Conservation (phyloP, 2,888 invertebrate genomes). For the Sinotaia quadrata region DNA sequence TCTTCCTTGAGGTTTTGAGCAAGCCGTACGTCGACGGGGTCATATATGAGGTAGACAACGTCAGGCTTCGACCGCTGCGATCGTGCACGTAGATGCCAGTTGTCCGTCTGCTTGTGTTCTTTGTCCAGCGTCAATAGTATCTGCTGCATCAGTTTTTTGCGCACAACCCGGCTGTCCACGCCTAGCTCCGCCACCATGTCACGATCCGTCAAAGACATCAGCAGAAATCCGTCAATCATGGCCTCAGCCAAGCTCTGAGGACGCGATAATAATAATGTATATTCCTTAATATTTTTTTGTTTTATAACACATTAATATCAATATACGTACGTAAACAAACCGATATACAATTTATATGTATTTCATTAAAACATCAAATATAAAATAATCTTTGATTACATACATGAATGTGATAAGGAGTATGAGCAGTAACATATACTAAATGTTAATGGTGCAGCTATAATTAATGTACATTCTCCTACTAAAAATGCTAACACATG, state of each 20-base stretch:
- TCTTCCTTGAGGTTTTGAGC: conserved; percentile 68
- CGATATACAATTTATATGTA: too few relatives aligned
- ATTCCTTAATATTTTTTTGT: too few relatives aligned
- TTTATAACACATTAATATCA: too few relatives aligned
- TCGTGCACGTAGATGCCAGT: conserved; percentile 69
- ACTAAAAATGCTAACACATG: too few relatives aligned
- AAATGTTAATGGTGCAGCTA: too few relatives aligned
- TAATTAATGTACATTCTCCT: too few relatives aligned
- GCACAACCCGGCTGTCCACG: conserved; percentile 67
- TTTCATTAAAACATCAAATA: too few relatives aligned
- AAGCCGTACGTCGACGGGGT: conserved; percentile 68
- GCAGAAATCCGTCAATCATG: conserved; percentile 70
- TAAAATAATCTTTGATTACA: too few relatives aligned
- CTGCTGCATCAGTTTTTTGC: conserved; percentile 70
- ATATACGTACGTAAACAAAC: too few relatives aligned
- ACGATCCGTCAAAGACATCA: conserved; percentile 69
- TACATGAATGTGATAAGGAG: too few relatives aligned
- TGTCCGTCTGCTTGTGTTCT: conserved; percentile 66
- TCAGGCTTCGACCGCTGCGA: conserved; percentile 62
- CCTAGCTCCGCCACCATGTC: conserved; percentile 67
- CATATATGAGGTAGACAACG: conserved; percentile 67
- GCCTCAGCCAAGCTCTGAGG: conserved; percentile 67
- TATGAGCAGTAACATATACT: too few relatives aligned
- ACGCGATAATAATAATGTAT: too few relatives aligned
- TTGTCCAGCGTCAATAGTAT: conserved; percentile 64